Evolutionary conservation across 2,888 invertebrate species (phyloP).

Genomic region (Congeria kusceri): DNA sequence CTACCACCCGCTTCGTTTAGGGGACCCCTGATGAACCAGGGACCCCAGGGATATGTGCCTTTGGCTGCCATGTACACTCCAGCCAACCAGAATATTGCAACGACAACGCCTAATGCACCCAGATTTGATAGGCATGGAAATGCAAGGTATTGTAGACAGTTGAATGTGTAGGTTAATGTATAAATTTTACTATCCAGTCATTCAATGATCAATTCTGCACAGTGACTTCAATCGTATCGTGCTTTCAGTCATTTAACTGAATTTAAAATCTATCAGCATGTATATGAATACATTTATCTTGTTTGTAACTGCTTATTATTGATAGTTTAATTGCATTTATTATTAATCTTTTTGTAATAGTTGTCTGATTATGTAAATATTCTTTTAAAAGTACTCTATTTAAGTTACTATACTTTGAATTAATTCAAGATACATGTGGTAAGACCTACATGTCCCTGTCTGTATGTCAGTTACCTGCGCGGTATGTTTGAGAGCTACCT

Average conservation of each 20-base stretch:
- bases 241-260: too few relatives aligned
- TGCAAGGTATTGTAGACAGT: not conserved
- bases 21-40: conserved; percentile 8
- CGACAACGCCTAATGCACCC: conserved; percentile 57
- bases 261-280: too few relatives aligned
- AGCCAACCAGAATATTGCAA: conserved; percentile 54
- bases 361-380: too few relatives aligned
- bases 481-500: conserved; percentile 48
- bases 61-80: conserved; percentile 55
- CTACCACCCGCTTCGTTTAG: conserved; percentile 7
- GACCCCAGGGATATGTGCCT: conserved; percentile 41
- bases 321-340: too few relatives aligned
- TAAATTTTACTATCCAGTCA: too few relatives aligned
- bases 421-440: not conserved
- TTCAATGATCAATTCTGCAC: not conserved
- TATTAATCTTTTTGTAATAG: too few relatives aligned
- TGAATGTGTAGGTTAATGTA: too few relatives aligned
- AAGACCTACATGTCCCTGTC: not conserved
- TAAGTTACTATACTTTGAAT: not conserved
- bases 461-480: conserved; percentile 12
- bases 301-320: too few relatives aligned
- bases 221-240: too few relatives aligned
- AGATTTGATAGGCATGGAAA: conserved; percentile 18
- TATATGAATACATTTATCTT: too few relatives aligned
- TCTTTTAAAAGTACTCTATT: too few relatives aligned